phyloP scores from a whole-genome alignment of 2,797 vertebrate genomes.

The Jordanella pulchra region DNA sequence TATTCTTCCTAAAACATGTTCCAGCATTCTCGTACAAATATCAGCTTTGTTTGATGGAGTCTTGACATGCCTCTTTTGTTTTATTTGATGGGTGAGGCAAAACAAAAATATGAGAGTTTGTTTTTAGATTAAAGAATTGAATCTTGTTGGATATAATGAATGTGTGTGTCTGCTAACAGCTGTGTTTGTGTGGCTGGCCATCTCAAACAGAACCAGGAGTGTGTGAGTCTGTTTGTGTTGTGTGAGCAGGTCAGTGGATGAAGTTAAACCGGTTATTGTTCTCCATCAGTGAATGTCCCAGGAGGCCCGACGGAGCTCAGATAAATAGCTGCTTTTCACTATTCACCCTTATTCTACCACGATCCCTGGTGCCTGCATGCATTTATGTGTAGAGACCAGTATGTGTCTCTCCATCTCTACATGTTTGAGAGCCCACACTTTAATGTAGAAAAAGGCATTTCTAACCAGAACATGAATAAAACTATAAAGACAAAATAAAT shows the following conservation, averaged over 20 bases:
- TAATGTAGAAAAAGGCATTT: background rate
- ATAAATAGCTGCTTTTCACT: slow-evolving; percentile 71
- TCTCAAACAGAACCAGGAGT: slow-evolving; percentile 6
- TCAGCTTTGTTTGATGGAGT: no score
- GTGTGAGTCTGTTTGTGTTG: slow-evolving; percentile 23
- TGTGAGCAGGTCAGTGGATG: slow-evolving; percentile 40
- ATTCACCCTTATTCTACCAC: slow-evolving; percentile 61
- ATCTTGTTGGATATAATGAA: background rate
- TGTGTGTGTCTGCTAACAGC: slow-evolving; percentile 4
- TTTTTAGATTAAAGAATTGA: background rate
- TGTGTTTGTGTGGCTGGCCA: slow-evolving; percentile 6
- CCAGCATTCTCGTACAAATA: no score
- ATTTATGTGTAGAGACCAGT: slow-evolving; percentile 1
- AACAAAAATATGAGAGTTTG: background rate
- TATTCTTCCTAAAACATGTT: no score
- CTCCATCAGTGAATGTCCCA: slow-evolving; percentile 40
- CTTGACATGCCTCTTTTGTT: no score
- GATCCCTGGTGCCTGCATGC: slow-evolving; percentile 32
- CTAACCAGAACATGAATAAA: background rate
- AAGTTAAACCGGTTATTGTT: slow-evolving; percentile 66
- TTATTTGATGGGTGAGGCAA: background rate
- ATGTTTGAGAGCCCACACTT: background rate
- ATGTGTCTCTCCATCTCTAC: background rate
- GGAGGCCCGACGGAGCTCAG: slow-evolving; percentile 45
- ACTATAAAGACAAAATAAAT: no score